These are phyloP conservation scores for Archivesica marissinica DNA, from an alignment of 1,140 invertebrate species.

Conservation along the genomic window DNA sequence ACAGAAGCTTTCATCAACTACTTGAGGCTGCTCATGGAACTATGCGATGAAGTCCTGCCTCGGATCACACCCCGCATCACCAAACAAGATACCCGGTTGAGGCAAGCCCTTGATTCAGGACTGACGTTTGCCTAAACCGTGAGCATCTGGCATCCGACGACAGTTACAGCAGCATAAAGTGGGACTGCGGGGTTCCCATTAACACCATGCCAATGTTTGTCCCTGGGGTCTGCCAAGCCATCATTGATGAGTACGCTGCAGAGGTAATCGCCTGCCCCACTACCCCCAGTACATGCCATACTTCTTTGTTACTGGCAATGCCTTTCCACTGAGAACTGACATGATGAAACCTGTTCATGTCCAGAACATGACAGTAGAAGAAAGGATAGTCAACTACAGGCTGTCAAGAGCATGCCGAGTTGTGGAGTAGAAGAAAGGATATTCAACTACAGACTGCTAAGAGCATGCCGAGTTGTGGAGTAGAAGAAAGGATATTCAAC, in stretches of 20 bases:
- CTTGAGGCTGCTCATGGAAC: conserved; percentile 24
- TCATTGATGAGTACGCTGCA: neutral
- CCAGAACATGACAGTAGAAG: neutral
- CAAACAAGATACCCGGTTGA: conserved; percentile 17
- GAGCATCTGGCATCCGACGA: too few relatives aligned
- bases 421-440: conserved; percentile 32
- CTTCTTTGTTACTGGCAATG: conserved; percentile 5
- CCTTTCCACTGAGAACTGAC: neutral
- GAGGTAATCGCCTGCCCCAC: neutral
- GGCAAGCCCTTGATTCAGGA: conserved; percentile 11
- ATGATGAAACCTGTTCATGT: neutral
- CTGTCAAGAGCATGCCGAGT: conserved; percentile 32
- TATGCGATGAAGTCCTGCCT: conserved; percentile 29
- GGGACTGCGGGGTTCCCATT: too few relatives aligned
- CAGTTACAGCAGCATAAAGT: too few relatives aligned
- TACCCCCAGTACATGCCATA: neutral
- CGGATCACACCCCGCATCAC: conserved; percentile 34
- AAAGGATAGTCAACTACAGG: conserved; percentile 46
- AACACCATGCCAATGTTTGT: too few relatives aligned
- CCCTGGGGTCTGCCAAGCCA: too few relatives aligned
- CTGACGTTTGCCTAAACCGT: too few relatives aligned
- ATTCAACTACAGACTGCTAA: conserved; percentile 36
- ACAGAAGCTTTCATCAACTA: conserved; percentile 41
- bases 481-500: conserved; percentile 25
- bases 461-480: conserved; percentile 43